Base-by-base conservation (phyloP, 1,140 invertebrate genomes). In the Apis dorsata region DNA sequence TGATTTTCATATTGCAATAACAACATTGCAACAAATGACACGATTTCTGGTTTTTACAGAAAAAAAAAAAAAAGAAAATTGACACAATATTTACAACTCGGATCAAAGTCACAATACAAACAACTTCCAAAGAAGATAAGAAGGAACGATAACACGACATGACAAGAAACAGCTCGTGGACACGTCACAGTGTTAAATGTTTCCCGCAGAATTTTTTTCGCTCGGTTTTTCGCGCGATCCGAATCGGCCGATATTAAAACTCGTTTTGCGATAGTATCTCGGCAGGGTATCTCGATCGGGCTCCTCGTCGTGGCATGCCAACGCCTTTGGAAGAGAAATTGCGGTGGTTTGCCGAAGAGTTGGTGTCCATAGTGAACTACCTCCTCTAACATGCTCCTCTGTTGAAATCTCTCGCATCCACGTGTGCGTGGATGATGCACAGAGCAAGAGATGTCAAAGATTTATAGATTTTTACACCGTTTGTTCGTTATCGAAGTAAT, bases 251-350 rank as follows among this genome's bases (percentile, higher is more conserved):
- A 82, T 82, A 82, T 82, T 82, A 77, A 77, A 82, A 82, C 80
- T 82, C 73, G 80, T 82, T 82, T 82, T 44, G 74, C 55, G 80
- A 82, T 82, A 82, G 44, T 82, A 77, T 81, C 79, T 76, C 13
- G 13, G n/a, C 28, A 53, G 71, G 72, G 44, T 81, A 81, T 82
- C 73, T 82, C 63, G 80, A 82, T 82, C 74, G 80, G 19, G 34
- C 73, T 24, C 65, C 65, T 76, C 80, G 72, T 76, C 80, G 80
- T 69, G 55, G 74, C 74, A 55, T 82, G 80, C 80, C 73, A 82
- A 82, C 80, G 80, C 80, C 80, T 82, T 82, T 70, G 34, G 34
- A 69, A 82, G 80, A 82, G 80, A 77, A 76, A 82, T 82, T 82
- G 74, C 74, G 34, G 65, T 62, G 73, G 73, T 82, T 55, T 44